phyloP scores from a whole-genome alignment of 2,888 invertebrate genomes.

The Iselma pallidipennis region DNA sequence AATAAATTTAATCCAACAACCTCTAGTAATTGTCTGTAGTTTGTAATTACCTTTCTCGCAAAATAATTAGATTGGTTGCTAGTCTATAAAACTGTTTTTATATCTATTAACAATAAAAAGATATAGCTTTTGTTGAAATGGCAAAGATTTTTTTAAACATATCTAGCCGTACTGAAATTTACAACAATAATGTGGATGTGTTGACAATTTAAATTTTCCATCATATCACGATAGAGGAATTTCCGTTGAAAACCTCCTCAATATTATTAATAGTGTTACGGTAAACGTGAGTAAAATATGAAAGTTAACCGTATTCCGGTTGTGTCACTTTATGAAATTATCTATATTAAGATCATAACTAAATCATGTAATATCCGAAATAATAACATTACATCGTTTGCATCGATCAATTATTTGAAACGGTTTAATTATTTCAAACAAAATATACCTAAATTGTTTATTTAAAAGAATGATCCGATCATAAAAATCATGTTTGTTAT shows the following conservation, averaged over 20 bases:
- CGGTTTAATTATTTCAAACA: too few species aligned
- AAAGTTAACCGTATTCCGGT: background rate
- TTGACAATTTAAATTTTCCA: background rate
- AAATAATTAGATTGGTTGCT: background rate
- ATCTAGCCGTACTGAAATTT: too few species aligned
- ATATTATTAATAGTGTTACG: background rate
- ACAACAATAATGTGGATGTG: too few species aligned
- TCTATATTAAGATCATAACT: too few species aligned
- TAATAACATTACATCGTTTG: background rate
- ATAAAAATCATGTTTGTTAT: constrained; percentile 1
- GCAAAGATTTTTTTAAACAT: too few species aligned
- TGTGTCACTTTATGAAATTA: background rate
- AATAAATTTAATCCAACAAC: background rate
- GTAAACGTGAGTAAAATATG: background rate
- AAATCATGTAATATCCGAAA: constrained; percentile 1
- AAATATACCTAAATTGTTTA: too few species aligned
- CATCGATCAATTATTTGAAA: too few species aligned
- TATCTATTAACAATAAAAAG: too few species aligned
- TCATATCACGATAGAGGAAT: background rate
- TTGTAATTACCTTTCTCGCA: background rate
- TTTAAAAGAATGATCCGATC: too few species aligned
- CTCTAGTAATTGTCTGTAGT: background rate
- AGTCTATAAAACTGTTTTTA: too few species aligned
- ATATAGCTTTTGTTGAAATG: too few species aligned
- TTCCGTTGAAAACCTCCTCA: background rate